Evolutionary conservation across 2,797 vertebrate genomes (phyloP).

Genomic region (Cephalopachus bancanus): DNA sequence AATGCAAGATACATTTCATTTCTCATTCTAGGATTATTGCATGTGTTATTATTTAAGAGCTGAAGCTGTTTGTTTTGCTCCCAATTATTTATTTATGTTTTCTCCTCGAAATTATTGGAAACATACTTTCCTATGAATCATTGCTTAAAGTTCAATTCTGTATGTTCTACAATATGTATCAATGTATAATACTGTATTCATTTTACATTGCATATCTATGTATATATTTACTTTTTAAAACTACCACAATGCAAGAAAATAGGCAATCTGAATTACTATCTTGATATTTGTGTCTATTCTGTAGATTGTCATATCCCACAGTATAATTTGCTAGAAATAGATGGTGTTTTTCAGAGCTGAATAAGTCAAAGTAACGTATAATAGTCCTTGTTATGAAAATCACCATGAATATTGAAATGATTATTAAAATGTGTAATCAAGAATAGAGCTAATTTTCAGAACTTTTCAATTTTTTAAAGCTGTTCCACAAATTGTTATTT

Average conservation of each 20-base stretch:
- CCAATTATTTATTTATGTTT: neutral
- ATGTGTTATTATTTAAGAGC: neutral
- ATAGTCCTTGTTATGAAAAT: neutral
- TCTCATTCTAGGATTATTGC: neutral
- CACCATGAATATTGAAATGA: conserved; percentile 59
- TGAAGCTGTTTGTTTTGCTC: neutral
- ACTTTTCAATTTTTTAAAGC: conserved; percentile 34
- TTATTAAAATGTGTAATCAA: conserved; percentile 31
- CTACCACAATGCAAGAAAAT: neutral
- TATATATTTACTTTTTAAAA: neutral
- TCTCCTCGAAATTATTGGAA: neutral
- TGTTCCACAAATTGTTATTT: neutral
- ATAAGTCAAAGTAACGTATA: neutral
- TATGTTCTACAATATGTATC: neutral
- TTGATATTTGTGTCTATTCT: neutral
- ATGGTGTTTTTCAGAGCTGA: conserved; percentile 23
- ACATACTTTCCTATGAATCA: neutral
- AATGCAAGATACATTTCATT: neutral
- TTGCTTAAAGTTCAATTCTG: neutral
- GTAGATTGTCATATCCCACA: neutral
- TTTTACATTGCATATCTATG: neutral
- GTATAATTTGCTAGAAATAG: conserved; percentile 11
- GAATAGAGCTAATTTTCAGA: conserved; percentile 19
- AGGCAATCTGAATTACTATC: neutral
- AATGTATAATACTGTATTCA: neutral